phyloP scores from a whole-genome alignment of 2,888 invertebrate species.

The Hydrotaea diabolus region DNA sequence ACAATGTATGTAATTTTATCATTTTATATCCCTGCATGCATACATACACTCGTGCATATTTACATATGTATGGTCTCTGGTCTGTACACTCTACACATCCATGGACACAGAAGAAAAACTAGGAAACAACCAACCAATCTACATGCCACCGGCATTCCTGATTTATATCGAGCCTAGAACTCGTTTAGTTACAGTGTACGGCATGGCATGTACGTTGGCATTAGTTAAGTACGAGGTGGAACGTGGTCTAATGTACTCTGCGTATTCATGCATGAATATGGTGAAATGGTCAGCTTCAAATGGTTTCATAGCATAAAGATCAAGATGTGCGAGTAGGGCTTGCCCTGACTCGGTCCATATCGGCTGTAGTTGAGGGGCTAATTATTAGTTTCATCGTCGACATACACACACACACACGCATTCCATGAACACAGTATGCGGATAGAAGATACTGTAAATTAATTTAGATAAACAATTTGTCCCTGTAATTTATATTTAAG shows the following conservation, averaged over 20 bases:
- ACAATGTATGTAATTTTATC: constrained; percentile 1
- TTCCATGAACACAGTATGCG: neutral
- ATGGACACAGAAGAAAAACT: constrained; percentile 9
- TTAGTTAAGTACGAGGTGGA: neutral
- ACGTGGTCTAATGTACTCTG: neutral
- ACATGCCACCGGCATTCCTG: constrained; percentile 5
- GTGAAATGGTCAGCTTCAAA: neutral
- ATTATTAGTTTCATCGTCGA: neutral
- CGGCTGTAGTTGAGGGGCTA: neutral
- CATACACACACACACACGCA: neutral
- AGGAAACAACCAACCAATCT: constrained; percentile 43
- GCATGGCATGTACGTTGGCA: neutral
- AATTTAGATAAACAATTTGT: constrained; percentile 55
- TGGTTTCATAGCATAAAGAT: neutral
- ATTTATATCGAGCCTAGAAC: neutral
- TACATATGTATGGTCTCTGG: too few species aligned
- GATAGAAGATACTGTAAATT: constrained; percentile 43
- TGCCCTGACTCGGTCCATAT: neutral
- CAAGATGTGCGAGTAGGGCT: neutral
- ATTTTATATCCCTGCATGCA: neutral
- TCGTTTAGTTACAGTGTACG: neutral
- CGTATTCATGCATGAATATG: too few species aligned
- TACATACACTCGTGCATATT: neutral
- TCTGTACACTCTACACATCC: too few species aligned
- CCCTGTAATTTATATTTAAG: constrained; percentile 48